Evolutionary conservation across 2,797 vertebrate genomes (phyloP), one percentile per base, ranked within the genome.

Genomic region (Champsocephalus esox): DNA sequence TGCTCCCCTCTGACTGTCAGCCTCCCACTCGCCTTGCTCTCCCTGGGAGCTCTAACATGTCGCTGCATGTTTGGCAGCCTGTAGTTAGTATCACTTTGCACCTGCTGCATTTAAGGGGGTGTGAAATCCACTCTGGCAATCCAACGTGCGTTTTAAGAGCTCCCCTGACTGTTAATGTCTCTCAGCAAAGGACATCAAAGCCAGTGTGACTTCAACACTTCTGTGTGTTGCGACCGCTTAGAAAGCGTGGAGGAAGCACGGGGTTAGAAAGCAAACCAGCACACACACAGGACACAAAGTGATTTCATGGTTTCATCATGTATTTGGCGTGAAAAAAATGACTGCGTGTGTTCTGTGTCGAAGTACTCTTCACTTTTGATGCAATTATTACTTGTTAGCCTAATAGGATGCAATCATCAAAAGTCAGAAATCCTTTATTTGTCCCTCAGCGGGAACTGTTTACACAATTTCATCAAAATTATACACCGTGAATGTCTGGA

Each of bases 61-160:
- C 58, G 48, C 50, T n/a, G 16, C 49, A 38, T 67, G 57, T 34
- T 45, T 80, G 80, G 41, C 72, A 76, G 56, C 51, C 58, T 48
- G 44, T 55, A 61, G 41, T 73, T 80, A 65, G 45, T 52, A 41
- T 58, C 69, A 50, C 49, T 77, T 72, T 80, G 12, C 48, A 58
- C 46, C 49, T 56, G 43, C 54, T 51, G 60, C 62, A 51, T 67
- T 44, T 34, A 55, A 54, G 44, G 14, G 41, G 19, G 1, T 14
- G 17, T n/a, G 49, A 41, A 45, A 52, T 24, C 13, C 41, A 52
- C 54, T 56, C 48, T 49, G 61, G 32, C 70, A n/a, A 49, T 17
- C 41, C 12, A n/a, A 38, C 43, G 1, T 4, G 12, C 5, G 2
- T 28, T 66, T 38, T 9, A 38, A 38, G 34, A 38, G 34, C 34